Evolutionary conservation across 2,888 invertebrate species (phyloP).

Genomic region (Neoaliturus tenellus): DNA sequence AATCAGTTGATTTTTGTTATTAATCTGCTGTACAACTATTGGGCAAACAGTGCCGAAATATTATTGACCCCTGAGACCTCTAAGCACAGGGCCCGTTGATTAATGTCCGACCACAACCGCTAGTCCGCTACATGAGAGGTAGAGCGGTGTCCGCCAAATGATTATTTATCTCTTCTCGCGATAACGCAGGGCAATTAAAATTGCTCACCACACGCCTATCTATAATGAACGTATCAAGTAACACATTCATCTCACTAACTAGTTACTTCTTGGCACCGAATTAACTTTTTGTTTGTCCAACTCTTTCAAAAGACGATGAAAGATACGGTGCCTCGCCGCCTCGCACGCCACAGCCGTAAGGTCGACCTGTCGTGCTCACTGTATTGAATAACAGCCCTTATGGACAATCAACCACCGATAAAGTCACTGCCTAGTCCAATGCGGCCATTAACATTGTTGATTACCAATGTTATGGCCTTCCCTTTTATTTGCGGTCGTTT

Average conservation of each 20-base stretch:
- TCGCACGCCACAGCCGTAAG: conserved; percentile 26
- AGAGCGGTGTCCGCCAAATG: not conserved
- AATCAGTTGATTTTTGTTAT: too few relatives aligned
- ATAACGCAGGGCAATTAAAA: conserved; percentile 38
- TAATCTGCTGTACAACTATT: too few relatives aligned
- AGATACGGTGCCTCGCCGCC: not conserved
- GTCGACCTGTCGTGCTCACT: conserved; percentile 32
- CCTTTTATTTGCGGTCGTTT: not conserved
- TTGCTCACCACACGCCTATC: conserved; percentile 16
- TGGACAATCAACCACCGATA: conserved; percentile 29
- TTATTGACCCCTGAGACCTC: conserved; percentile 1
- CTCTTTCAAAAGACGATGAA: not conserved
- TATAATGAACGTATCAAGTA: conserved; percentile 44
- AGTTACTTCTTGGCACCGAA: conserved; percentile 8
- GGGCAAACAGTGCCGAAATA: not conserved
- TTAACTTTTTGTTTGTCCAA: conserved; percentile 30
- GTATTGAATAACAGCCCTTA: conserved; percentile 35
- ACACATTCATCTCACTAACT: conserved; percentile 26
- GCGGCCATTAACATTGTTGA: not conserved
- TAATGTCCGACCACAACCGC: conserved; percentile 31
- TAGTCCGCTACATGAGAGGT: too few relatives aligned
- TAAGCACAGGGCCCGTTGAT: not conserved
- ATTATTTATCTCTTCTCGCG: not conserved
- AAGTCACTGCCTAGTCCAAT: not conserved
- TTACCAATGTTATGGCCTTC: not conserved